These are phyloP conservation scores for Oryzaephilus surinamensis DNA, from an alignment of 1,140 invertebrate species.

Conservation along the genomic window DNA sequence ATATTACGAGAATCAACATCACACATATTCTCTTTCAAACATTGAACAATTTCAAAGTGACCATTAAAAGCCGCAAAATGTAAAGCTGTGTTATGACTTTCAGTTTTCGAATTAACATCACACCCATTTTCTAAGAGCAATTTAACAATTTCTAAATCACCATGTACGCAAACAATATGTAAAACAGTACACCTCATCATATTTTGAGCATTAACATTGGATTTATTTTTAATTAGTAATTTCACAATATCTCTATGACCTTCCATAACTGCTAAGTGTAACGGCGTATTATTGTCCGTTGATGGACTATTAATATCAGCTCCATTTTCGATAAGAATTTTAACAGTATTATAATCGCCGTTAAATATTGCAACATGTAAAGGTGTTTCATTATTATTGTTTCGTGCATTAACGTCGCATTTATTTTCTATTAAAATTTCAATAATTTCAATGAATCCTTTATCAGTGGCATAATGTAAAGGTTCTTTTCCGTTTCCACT, in stretches of 20 bases:
- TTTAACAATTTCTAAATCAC: background rate
- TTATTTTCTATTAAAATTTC: conserved; percentile 11
- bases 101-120: background rate
- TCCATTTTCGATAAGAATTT: conserved; percentile 10
- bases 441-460: conserved; percentile 12
- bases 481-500: conserved; percentile 10
- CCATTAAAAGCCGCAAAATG: background rate
- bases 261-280: conserved; percentile 10
- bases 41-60: background rate
- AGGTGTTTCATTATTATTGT: conserved; percentile 8
- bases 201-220: conserved; percentile 10
- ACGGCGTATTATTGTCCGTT: conserved; percentile 7
- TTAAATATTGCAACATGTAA: conserved; percentile 10
- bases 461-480: conserved; percentile 13
- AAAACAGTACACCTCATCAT: too few relatives aligned
- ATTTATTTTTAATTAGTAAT: conserved; percentile 12
- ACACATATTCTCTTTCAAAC: background rate
- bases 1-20: background rate
- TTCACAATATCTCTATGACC: conserved; percentile 10
- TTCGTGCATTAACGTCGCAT: conserved; percentile 12
- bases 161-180: too few relatives aligned
- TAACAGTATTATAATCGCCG: conserved; percentile 11
- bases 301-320: conserved; percentile 13
- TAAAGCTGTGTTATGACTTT: background rate
- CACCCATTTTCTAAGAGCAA: background rate